These are phyloP conservation scores for Ferdinandea cuprea DNA, from an alignment of 2,888 invertebrate genomes.

Conservation along the genomic window DNA sequence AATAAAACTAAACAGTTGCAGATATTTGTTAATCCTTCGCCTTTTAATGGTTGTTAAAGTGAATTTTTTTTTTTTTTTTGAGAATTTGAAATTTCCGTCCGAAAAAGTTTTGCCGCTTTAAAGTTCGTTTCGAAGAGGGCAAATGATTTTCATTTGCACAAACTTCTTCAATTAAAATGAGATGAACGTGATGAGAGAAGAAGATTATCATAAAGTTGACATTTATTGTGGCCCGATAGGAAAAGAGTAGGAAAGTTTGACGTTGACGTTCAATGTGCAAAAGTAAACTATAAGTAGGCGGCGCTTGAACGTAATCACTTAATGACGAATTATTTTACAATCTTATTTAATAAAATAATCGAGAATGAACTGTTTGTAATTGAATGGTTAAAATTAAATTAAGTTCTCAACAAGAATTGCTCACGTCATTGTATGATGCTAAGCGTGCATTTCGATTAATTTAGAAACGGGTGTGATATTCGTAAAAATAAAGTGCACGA, in stretches of 20 bases:
- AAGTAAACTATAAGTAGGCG: neutral
- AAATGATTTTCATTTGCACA: neutral
- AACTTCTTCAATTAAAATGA: conserved; percentile 6
- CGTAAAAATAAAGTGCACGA: too few relatives aligned
- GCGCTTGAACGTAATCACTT: neutral
- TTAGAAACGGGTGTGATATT: too few relatives aligned
- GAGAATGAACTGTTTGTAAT: too few relatives aligned
- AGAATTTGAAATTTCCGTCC: neutral
- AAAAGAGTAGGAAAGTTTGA: neutral
- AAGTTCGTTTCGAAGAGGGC: neutral
- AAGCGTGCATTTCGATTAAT: too few relatives aligned
- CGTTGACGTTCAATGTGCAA: neutral
- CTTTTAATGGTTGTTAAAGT: too few relatives aligned
- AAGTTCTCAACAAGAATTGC: neutral
- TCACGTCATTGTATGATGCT: neutral
- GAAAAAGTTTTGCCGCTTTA: neutral
- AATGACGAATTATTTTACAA: too few relatives aligned
- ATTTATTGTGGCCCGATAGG: conserved; percentile 4
- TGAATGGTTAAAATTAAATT: neutral
- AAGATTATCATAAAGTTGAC: neutral
- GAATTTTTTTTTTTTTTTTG: too few relatives aligned
- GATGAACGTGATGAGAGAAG: neutral
- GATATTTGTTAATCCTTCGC: too few relatives aligned
- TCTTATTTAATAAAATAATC: too few relatives aligned
- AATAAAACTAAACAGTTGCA: too few relatives aligned